These are phyloP conservation scores for Otis tarda DNA, from an alignment of 2,113 vertebrate species.

Conservation along the genomic window DNA sequence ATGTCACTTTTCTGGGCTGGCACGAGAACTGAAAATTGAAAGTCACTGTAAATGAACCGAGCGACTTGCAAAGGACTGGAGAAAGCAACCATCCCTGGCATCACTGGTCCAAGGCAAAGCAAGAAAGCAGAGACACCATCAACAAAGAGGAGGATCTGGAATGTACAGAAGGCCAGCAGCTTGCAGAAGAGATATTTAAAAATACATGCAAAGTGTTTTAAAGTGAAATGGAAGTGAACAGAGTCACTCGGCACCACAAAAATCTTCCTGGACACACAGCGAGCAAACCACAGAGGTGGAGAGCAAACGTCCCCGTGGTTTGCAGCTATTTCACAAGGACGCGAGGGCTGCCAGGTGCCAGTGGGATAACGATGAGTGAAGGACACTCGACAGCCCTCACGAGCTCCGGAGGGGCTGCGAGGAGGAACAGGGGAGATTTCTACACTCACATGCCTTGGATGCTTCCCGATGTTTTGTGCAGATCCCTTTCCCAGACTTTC, in stretches of 20 bases:
- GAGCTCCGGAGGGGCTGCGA: not conserved
- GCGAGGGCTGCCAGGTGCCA: not conserved
- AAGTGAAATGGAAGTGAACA: fast-evolving
- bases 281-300: not conserved
- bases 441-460: not conserved
- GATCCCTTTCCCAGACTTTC: not conserved
- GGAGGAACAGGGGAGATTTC: not conserved
- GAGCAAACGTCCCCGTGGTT: not conserved
- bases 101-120: not conserved
- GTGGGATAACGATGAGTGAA: not conserved
- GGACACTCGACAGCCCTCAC: not conserved
- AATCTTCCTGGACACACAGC: not conserved
- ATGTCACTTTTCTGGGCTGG: not conserved
- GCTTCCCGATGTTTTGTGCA: not conserved
- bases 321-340: not conserved
- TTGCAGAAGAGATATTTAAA: not conserved
- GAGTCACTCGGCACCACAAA: not conserved
- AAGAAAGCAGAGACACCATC: not conserved
- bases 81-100: not conserved
- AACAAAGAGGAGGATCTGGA: not conserved
- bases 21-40: not conserved
- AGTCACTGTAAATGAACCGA: not conserved
- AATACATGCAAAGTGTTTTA: not conserved
- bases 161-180: not conserved
- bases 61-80: not conserved